These are phyloP conservation scores for Arctopsyche grandis DNA, from an alignment of 1,140 invertebrate species.

Conservation along the genomic window DNA sequence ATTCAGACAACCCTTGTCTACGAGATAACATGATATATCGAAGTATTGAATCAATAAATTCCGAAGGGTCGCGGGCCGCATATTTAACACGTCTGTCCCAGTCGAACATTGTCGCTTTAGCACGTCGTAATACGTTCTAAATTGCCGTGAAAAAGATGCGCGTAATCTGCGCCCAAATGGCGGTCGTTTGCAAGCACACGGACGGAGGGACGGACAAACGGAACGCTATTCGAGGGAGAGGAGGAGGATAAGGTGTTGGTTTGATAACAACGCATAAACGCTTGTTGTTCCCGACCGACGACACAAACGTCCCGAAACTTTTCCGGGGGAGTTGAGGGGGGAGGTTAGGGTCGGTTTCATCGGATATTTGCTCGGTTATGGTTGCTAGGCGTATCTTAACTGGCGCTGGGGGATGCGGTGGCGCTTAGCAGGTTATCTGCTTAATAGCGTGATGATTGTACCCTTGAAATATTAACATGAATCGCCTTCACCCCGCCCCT, in stretches of 20 bases:
- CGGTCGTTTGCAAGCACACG: not conserved
- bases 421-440: conserved; percentile 18
- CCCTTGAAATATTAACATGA: conserved; percentile 12
- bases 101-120: too few species aligned
- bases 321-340: not conserved
- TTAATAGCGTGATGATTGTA: conserved; percentile 24
- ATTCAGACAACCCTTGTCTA: too few species aligned
- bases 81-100: too few species aligned
- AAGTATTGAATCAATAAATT: too few species aligned
- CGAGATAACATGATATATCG: too few species aligned
- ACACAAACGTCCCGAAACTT: not conserved
- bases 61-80: too few species aligned
- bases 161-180: not conserved
- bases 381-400: not conserved
- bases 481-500: too few species aligned
- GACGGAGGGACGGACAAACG: not conserved
- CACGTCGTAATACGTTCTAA: too few species aligned
- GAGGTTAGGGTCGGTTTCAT: not conserved
- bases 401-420: not conserved
- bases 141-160: not conserved
- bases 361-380: not conserved
- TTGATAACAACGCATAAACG: not conserved
- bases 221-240: not conserved
- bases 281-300: not conserved
- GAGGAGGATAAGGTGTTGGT: not conserved